Base-by-base conservation (phyloP, 2,113 vertebrate species). In the Caloenas nicobarica region DNA sequence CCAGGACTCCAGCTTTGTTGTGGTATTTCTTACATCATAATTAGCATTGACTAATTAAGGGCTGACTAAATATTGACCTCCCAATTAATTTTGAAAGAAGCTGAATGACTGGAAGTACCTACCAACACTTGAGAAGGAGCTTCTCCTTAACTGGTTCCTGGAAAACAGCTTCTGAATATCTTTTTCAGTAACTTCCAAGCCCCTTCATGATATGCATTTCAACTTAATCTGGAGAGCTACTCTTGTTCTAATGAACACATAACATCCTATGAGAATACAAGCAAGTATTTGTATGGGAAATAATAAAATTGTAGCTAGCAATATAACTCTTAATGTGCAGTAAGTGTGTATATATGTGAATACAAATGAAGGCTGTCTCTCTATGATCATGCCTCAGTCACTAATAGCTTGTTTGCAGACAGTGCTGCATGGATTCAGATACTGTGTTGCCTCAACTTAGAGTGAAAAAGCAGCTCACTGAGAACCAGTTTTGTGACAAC, bases 31-130 rank as follows among this genome's bases (percentile, higher is more conserved):
- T 79, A 74, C 29, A 48, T 79, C 90, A 74, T 69, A 81, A 95
- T 88, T 92, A 92, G 23, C 56, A 61, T 33, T 93, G 77, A 76
- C 72, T 93, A 95, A 93, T 93, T 94, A 95, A 89, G 79, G 74
- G 24, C 25, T 97, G 81, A 80, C 79, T 88, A 93, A 92, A 23
- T 90, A 88, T 19, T 94, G 95, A 91, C 60, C 90, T 93, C 44
- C 36, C 77, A 90, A 81, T 94, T 88, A 93, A 91, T 93, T 81
- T 54, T 84, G 88, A 76, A 95, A 96, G 65, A 76, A 78, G 56
- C 1, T 0, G 3, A 54, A 79, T 93, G 77, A 71, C 92, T 97
- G 92, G 86, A 96, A 92, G 78, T 93, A 81, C 36, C 80, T 76
- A 76, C 24, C 24, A 86, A 44, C 22, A 31, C 74, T 69, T 93